Conservation (phyloP, 2,888 invertebrate species). For the Imbricaverruca yamaguchii region DNA sequence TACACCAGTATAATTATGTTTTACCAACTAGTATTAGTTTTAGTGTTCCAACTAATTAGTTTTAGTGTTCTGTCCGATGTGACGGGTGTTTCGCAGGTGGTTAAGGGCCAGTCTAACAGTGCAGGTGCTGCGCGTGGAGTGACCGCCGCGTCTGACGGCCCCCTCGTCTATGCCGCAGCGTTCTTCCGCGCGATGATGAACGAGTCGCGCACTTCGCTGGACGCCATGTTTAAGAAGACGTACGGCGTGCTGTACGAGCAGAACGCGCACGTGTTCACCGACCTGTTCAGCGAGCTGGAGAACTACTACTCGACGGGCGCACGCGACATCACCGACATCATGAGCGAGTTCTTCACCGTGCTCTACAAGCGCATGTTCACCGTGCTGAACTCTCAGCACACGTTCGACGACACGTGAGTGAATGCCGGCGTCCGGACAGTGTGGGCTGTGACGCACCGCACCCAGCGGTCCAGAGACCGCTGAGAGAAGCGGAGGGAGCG, state of each 20-base stretch:
- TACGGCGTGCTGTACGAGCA: slow-evolving; percentile 93
- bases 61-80: no score
- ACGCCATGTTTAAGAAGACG: slow-evolving; percentile 90
- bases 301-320: slow-evolving; percentile 79
- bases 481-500: no score
- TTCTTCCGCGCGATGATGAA: slow-evolving; percentile 77
- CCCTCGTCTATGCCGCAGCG: slow-evolving; percentile 51
- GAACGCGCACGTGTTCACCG: slow-evolving; percentile 84
- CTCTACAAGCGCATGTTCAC: slow-evolving; percentile 94
- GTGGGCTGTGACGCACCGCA: no score
- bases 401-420: slow-evolving; percentile 68
- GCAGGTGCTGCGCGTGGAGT: no score
- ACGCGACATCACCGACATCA: slow-evolving; percentile 71
- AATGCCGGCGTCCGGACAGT: not conserved
- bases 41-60: no score
- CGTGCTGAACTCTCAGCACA: slow-evolving; percentile 86
- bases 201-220: slow-evolving; percentile 76
- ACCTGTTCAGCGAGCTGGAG: slow-evolving; percentile 81
- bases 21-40: no score
- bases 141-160: no score
- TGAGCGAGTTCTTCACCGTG: slow-evolving; percentile 87
- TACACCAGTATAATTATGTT: no score
- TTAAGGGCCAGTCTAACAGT: no score
- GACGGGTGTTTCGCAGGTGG: no score
- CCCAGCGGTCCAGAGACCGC: no score